Conservation (phyloP, 2,113 vertebrate species). For the Melozone crissalis region DNA sequence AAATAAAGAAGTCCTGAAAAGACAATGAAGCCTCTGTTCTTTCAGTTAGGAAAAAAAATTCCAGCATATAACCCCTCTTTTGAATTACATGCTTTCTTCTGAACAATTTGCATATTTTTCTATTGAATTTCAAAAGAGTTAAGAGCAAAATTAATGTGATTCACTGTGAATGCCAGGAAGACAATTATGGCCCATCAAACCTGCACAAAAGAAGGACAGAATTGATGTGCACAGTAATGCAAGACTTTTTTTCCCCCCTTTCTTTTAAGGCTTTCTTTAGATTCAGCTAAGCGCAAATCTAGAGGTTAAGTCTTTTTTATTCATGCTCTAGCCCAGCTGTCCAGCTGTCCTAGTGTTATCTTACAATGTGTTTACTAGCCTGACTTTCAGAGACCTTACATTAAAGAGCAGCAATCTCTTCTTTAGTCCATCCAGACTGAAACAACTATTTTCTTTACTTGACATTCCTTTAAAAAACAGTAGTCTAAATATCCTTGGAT, state of each 20-base stretch:
- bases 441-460: not conserved
- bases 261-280: not conserved
- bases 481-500: not conserved
- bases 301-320: not conserved
- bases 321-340: not conserved
- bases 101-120: slow-evolving; percentile 35
- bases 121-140: slow-evolving; percentile 47
- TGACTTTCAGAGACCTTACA: not conserved
- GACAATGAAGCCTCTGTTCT: slow-evolving; percentile 18
- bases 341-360: not conserved
- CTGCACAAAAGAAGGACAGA: slow-evolving; percentile 7
- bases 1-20: slow-evolving; percentile 3
- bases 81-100: slow-evolving; percentile 11
- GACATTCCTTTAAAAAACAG: not conserved
- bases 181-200: slow-evolving; percentile 60
- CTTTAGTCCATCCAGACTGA: not conserved
- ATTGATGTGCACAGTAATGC: slow-evolving; percentile 28
- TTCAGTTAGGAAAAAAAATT: not conserved
- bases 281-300: not conserved
- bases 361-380: not conserved
- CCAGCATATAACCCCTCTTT: not conserved
- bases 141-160: slow-evolving; percentile 61
- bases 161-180: slow-evolving; percentile 35
- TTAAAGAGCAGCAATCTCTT: not conserved
- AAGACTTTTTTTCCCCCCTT: not conserved